Evolutionary conservation across 2,113 vertebrate species (phyloP), one percentile per base, ranked within the genome.

Genomic region (Lepisosteus oculatus): DNA sequence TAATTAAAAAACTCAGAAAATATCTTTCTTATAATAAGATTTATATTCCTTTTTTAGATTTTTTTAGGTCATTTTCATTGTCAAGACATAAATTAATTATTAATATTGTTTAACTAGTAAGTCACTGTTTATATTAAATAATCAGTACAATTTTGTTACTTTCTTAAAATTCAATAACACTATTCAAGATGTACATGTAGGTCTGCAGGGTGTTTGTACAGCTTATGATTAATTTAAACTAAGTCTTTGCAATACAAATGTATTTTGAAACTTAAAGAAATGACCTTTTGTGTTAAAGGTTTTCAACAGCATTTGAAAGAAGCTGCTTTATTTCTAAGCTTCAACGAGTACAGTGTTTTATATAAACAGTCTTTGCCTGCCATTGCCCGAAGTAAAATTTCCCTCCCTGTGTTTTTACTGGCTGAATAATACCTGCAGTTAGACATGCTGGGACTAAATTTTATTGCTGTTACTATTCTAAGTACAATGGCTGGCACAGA

Each of bases 401-500:
- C 72, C 69, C 72, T 67, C 29, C 45, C 80, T 72, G 67, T 90
- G 83, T 88, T 90, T 80, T 80, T 82, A n/a, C 83, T 90, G 86
- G 89, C 90, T 80, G 59, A 55, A 51, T 0, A 64, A 74, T 78
- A 87, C 83, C 84, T 85, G 81, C 75, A 85, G 86, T 82, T 66
- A 65, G 61, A 85, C 86, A 89, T 87, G 83, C 83, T 86, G 86
- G 88, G 88, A 84, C 78, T 79, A 77, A 76, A 67, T 76, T 87
- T 87, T 77, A 77, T 69, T 72, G 70, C 71, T 3, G 73, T 86
- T 88, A 56, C 89, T 91, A 90, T 91, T 92, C 85, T 86, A 78
- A 90, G 89, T 79, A 85, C 85, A 85, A 89, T 85, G 82, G 79
- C 81, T 90, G 89, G 87, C 86, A n/a, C 73, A 8, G 51, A 13